Evolutionary conservation across 1,140 invertebrate species (phyloP).

Genomic region (Atopsyche davidsoni): DNA sequence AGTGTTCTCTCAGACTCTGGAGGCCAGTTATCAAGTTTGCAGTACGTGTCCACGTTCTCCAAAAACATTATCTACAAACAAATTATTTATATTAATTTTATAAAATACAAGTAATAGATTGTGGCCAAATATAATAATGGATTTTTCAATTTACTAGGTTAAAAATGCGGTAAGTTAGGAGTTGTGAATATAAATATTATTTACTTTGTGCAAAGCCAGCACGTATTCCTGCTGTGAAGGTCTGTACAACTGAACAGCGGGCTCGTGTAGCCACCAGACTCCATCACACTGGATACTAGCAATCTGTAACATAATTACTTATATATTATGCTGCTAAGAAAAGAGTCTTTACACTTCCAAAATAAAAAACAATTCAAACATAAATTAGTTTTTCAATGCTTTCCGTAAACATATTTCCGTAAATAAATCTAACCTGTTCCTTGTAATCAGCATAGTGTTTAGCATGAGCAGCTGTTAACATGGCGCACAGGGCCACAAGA

Average conservation of each 20-base stretch:
- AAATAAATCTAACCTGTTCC: slow-evolving; percentile 50
- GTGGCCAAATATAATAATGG: neutral
- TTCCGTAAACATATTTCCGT: neutral
- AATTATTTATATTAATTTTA: slow-evolving; percentile 24
- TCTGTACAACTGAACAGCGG: slow-evolving; percentile 68
- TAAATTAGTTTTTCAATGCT: neutral
- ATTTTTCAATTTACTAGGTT: no score
- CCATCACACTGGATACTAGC: slow-evolving; percentile 68
- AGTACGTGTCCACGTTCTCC: slow-evolving; percentile 81
- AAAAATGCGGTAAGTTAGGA: neutral
- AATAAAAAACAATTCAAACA: neutral
- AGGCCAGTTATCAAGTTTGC: slow-evolving; percentile 91
- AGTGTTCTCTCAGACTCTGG: slow-evolving; percentile 75
- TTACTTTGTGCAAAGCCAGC: slow-evolving; percentile 72
- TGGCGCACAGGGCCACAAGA: slow-evolving; percentile 77
- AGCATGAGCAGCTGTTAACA: slow-evolving; percentile 65
- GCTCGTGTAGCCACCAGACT: slow-evolving; percentile 79
- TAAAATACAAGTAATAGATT: neutral
- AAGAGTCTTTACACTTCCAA: neutral
- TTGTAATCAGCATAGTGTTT: slow-evolving; percentile 59
- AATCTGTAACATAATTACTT: slow-evolving; percentile 19
- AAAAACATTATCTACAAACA: slow-evolving; percentile 63
- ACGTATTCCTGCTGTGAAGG: slow-evolving; percentile 68
- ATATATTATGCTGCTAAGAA: slow-evolving; percentile 6
- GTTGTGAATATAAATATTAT: neutral